Evolutionary conservation across 2,113 vertebrate species (phyloP).

Genomic region (Hemicordylus capensis): DNA sequence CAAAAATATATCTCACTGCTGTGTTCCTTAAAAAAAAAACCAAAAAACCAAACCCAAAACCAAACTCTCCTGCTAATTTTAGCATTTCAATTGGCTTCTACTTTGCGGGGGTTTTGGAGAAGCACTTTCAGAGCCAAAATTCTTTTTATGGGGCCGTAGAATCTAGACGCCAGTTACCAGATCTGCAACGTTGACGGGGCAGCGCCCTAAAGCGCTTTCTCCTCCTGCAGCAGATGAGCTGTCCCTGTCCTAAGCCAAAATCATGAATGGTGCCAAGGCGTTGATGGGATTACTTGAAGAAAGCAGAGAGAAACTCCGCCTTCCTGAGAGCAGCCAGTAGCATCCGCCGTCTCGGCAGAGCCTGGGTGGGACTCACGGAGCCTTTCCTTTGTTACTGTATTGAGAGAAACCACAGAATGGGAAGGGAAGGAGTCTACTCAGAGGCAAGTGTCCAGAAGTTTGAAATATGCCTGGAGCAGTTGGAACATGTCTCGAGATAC

Average conservation of each 20-base stretch:
- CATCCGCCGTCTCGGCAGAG: not conserved
- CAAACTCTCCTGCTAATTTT: not conserved
- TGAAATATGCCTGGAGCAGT: not conserved
- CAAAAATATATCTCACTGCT: not conserved
- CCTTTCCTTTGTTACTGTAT: not conserved
- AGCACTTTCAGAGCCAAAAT: not conserved
- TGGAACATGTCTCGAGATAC: not conserved
- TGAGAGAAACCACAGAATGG: not conserved
- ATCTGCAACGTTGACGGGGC: not conserved
- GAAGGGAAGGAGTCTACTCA: not conserved
- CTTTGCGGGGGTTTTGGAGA: not conserved
- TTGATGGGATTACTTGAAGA: not conserved
- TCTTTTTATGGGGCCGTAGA: too few species aligned
- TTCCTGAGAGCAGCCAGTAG: not conserved
- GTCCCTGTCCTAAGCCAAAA: not conserved
- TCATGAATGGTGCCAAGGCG: not conserved
- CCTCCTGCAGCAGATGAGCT: fast-evolving
- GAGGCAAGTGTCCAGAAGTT: not conserved
- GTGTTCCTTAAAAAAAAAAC: not conserved
- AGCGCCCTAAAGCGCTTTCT: too few species aligned
- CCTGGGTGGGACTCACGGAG: not conserved
- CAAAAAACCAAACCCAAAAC: not conserved
- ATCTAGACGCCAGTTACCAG: not conserved
- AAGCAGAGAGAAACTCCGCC: not conserved
- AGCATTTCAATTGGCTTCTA: not conserved